phyloP scores from a whole-genome alignment of 2,888 invertebrate genomes.

The Dioctria rufipes region DNA sequence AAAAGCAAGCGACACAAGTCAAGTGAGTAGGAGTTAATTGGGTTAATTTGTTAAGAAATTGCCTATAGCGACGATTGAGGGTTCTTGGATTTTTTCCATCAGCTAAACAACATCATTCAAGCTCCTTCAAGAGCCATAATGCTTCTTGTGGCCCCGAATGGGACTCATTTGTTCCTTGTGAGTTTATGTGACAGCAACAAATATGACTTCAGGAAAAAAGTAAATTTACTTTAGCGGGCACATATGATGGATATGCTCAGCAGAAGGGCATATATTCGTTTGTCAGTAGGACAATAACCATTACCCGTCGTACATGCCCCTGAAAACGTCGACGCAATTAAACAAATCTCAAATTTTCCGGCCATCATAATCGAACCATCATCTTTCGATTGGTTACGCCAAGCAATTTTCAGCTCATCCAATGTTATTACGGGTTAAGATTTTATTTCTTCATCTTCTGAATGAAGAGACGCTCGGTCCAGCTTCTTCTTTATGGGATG shows the following conservation, averaged over 20 bases:
- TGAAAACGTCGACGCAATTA: constrained; percentile 41
- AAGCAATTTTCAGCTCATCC: constrained; percentile 46
- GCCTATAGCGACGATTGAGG: constrained; percentile 41
- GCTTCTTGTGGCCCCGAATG: not conserved
- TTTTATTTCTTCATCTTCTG: constrained; percentile 47
- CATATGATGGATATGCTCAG: not conserved
- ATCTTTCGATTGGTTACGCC: constrained; percentile 26
- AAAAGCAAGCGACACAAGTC: not conserved
- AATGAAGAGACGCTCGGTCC: not conserved
- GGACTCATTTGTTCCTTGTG: not conserved
- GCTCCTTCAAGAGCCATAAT: not conserved
- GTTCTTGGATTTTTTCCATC: not conserved
- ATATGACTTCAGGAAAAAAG: not conserved
- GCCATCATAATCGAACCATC: constrained; percentile 29
- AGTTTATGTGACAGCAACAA: not conserved
- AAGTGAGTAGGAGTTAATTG: constrained; percentile 32
- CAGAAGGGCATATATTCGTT: not conserved
- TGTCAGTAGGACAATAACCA: too few species aligned
- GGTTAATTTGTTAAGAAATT: constrained; percentile 47
- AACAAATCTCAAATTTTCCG: constrained; percentile 52
- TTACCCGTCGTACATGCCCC: not conserved
- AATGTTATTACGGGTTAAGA: constrained; percentile 38
- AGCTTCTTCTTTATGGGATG: constrained; percentile 9
- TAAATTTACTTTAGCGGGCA: not conserved
- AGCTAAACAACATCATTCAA: not conserved